Evolutionary conservation across 2,888 invertebrate genomes (phyloP).

Genomic region (Atrina japonica): DNA sequence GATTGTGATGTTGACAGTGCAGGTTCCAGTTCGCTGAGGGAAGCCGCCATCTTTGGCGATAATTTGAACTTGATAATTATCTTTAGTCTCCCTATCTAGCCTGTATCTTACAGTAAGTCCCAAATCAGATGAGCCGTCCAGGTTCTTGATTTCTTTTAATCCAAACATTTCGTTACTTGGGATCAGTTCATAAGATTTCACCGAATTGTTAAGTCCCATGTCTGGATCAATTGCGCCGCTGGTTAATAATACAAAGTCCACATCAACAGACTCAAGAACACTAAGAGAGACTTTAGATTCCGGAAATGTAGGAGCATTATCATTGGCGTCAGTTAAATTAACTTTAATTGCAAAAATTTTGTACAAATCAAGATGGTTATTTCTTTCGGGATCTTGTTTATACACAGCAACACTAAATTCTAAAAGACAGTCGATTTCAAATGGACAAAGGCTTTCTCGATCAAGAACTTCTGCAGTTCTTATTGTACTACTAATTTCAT

Average conservation of each 20-base stretch:
- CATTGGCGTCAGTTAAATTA: slow-evolving; percentile 65
- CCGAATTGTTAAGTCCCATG: slow-evolving; percentile 65
- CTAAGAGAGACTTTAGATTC: slow-evolving; percentile 54
- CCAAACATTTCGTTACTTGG: slow-evolving; percentile 67
- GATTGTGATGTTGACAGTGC: slow-evolving; percentile 70
- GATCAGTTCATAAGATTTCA: slow-evolving; percentile 62
- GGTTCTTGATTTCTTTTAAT: slow-evolving; percentile 58
- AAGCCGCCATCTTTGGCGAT: slow-evolving; percentile 71
- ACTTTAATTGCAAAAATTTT: slow-evolving; percentile 66
- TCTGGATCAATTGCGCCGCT: slow-evolving; percentile 67
- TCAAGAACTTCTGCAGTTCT: slow-evolving; percentile 62
- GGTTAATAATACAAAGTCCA: slow-evolving; percentile 58
- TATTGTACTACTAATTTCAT: slow-evolving; percentile 67
- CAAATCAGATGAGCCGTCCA: slow-evolving; percentile 64
- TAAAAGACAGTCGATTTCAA: slow-evolving; percentile 54
- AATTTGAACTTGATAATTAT: slow-evolving; percentile 67
- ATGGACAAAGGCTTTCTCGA: slow-evolving; percentile 66
- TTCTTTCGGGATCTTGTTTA: slow-evolving; percentile 48
- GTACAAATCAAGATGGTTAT: slow-evolving; percentile 57
- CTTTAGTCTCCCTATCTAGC: slow-evolving; percentile 69
- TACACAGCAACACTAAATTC: slow-evolving; percentile 70
- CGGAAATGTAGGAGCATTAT: slow-evolving; percentile 67
- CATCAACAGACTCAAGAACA: slow-evolving; percentile 63
- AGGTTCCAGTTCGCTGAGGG: slow-evolving; percentile 65
- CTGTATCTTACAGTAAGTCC: slow-evolving; percentile 67